Conservation (phyloP, 2,888 invertebrate species). For the Drosophila acutilabella region DNA sequence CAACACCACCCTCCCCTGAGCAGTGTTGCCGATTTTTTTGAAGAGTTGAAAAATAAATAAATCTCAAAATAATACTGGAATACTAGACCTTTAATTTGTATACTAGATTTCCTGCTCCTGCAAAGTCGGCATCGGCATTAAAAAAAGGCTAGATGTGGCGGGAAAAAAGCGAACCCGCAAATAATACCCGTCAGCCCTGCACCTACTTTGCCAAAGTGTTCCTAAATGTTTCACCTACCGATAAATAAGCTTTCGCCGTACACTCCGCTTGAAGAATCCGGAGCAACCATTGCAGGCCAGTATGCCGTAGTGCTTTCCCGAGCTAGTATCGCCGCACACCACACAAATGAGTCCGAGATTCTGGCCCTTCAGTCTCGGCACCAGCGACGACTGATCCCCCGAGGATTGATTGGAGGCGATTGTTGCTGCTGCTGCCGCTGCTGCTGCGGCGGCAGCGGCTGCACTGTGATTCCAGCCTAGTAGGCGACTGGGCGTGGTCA, state of each 20-base stretch:
- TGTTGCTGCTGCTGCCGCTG: slow-evolving; percentile 59
- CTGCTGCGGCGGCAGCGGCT: slow-evolving; percentile 68
- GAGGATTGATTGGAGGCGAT: slow-evolving; percentile 65
- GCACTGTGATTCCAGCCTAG: slow-evolving; percentile 84
- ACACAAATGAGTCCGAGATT: slow-evolving; percentile 94
- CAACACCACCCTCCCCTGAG: slow-evolving; percentile 12
- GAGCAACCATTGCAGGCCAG: slow-evolving; percentile 99
- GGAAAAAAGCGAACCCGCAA: no score
- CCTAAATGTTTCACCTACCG: slow-evolving; percentile 87
- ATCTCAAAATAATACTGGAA: no score
- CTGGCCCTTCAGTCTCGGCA: slow-evolving; percentile 86
- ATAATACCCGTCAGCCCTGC: no score
- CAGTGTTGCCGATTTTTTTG: neutral
- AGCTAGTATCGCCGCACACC: slow-evolving; percentile 98
- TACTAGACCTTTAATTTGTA: no score
- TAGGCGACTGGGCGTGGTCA: slow-evolving; percentile 72
- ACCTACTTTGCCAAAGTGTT: neutral
- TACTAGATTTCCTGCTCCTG: no score
- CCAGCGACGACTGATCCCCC: slow-evolving; percentile 23
- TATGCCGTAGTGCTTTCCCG: slow-evolving; percentile 99
- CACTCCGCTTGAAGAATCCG: slow-evolving; percentile 99
- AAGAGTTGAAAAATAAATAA: neutral
- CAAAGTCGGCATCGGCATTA: no score
- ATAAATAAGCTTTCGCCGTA: slow-evolving; percentile 97
- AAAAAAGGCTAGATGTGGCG: no score